Evolutionary conservation across 2,888 invertebrate genomes (phyloP).

Genomic region (Calameuta idolon): DNA sequence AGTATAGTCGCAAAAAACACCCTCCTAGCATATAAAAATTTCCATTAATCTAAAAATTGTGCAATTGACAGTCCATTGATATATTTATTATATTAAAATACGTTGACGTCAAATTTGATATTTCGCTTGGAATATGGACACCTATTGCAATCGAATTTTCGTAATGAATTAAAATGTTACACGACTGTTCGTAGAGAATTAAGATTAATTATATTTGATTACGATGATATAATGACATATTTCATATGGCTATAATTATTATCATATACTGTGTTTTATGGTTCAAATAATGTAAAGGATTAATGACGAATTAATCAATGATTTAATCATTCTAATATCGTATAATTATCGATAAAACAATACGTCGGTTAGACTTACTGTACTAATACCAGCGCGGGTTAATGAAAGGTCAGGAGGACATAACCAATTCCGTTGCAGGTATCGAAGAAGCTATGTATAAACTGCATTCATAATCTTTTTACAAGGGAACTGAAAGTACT

Average conservation of each 20-base stretch:
- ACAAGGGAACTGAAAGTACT: not conserved
- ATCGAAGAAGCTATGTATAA: not conserved
- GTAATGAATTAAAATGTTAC: too few relatives aligned
- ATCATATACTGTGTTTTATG: not conserved
- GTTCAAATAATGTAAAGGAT: not conserved
- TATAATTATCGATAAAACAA: not conserved
- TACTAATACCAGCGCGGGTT: not conserved
- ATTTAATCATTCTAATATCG: not conserved
- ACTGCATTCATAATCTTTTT: not conserved
- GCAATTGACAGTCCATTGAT: too few relatives aligned
- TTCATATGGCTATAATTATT: not conserved
- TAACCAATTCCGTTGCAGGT: not conserved
- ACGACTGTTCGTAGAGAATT: not conserved
- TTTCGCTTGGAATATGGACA: too few relatives aligned
- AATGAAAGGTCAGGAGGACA: not conserved
- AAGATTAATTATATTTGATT: not conserved
- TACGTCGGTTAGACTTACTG: not conserved
- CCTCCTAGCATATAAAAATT: not conserved
- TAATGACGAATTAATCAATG: not conserved
- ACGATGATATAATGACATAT: not conserved
- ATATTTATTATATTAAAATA: too few relatives aligned
- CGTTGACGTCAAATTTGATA: too few relatives aligned
- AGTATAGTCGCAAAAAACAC: not conserved
- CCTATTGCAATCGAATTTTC: too few relatives aligned
- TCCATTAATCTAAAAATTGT: too few relatives aligned